Conservation (phyloP, 2,888 invertebrate species). For the Drepanosiphum platanoidis region DNA sequence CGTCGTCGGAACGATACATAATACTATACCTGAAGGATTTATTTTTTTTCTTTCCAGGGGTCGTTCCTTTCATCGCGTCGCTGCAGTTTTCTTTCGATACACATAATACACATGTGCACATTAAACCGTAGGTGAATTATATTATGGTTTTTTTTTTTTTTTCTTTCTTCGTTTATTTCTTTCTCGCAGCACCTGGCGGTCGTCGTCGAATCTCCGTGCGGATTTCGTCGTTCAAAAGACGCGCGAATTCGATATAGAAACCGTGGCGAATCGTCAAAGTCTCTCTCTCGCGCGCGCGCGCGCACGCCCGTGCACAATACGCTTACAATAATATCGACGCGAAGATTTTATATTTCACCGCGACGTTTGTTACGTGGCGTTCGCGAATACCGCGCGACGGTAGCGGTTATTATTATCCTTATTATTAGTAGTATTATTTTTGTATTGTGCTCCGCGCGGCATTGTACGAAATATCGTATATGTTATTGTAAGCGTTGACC, state of each 20-base stretch:
- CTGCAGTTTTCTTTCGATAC: background rate
- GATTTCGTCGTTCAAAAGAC: background rate
- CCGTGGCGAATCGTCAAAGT: constrained; percentile 41
- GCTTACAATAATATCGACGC: too few relatives aligned
- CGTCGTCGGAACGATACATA: background rate
- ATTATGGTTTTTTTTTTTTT: background rate
- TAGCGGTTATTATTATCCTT: background rate
- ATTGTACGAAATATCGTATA: too few relatives aligned
- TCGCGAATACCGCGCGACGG: background rate
- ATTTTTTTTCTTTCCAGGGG: background rate
- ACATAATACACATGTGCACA: too few relatives aligned
- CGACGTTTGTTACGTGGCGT: background rate
- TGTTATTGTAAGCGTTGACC: background rate
- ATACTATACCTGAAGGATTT: too few relatives aligned
- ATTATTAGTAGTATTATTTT: background rate
- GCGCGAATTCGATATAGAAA: constrained; percentile 23
- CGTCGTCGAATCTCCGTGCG: too few relatives aligned
- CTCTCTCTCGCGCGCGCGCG: background rate
- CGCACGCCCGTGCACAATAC: background rate
- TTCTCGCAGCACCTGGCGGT: constrained; percentile 27
- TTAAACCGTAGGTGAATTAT: background rate
- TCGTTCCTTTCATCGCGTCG: background rate
- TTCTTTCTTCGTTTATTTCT: background rate
- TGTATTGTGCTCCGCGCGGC: too few relatives aligned
- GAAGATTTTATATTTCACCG: constrained; percentile 22